These are phyloP conservation scores for Arothron firmamentum DNA, from an alignment of 2,113 vertebrate species.

Conservation along the genomic window DNA sequence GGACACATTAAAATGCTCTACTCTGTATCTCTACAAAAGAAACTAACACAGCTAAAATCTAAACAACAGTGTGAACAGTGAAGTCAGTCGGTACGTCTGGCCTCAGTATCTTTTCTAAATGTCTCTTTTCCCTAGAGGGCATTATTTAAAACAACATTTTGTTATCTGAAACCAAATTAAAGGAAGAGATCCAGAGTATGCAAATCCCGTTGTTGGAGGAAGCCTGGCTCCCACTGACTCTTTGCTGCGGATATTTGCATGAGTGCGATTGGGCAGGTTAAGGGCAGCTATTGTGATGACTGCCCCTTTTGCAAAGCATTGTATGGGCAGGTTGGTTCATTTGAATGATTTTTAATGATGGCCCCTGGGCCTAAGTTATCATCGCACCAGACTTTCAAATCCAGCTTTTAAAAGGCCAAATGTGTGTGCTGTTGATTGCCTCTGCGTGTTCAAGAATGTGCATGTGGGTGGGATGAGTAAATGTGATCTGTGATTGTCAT, in stretches of 20 bases:
- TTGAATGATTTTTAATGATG: constrained; percentile 71
- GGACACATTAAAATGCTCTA: constrained; percentile 13
- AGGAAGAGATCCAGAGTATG: constrained; percentile 59
- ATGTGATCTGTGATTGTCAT: constrained; percentile 25
- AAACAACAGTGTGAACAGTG: background rate
- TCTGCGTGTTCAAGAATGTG: constrained; percentile 11
- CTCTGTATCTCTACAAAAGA: background rate
- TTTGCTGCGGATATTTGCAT: constrained; percentile 66
- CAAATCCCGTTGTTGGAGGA: constrained; percentile 58
- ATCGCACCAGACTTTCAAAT: constrained; percentile 44
- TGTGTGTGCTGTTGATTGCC: constrained; percentile 27
- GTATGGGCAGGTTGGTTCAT: constrained; percentile 67
- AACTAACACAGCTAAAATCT: background rate
- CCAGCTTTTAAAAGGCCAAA: constrained; percentile 16
- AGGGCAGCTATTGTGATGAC: constrained; percentile 55
- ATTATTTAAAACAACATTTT: constrained; percentile 55
- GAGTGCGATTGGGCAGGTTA: constrained; percentile 67
- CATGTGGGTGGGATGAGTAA: background rate
- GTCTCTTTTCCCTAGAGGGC: constrained; percentile 54
- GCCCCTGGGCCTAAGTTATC: constrained; percentile 38
- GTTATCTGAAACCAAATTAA: constrained; percentile 69
- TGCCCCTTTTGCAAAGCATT: constrained; percentile 66
- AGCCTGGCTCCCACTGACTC: constrained; percentile 55
- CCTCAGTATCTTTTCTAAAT: background rate
- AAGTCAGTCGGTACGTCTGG: background rate